Base-by-base conservation (phyloP, 2,797 vertebrate genomes). In the Cynodonichthys magdalenae region DNA sequence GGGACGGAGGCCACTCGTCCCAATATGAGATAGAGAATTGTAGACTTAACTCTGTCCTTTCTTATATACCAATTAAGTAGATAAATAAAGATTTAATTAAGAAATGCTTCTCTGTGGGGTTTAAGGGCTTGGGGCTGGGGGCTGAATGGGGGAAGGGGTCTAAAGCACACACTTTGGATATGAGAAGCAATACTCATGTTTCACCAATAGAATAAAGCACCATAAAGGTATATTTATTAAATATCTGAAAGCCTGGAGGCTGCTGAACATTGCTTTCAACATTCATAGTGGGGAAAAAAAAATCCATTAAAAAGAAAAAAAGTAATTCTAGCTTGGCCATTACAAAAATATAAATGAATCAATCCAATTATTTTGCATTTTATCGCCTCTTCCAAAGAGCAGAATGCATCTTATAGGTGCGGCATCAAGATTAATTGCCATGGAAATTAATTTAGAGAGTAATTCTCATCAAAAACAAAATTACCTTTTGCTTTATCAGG, bases 21-120 rank as follows among this genome's bases (percentile, higher is more conserved):
- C 85, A 69, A 87, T 90, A 89, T 90, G 73, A 86, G 87, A 79
- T 77, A 61, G 71, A 71, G 69, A 74, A 81, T 71, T 8, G 48
- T 52, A 71, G 83, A 76, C 86, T 80, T 83, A 81, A 77, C 79
- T 84, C 77, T 50, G 71, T 53, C 66, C 67, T 59, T 63, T 59
- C 70, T 62, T 69, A 70, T 85, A 88, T 70, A 87, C 74, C 85
- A 85, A 88, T 90, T 83, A 89, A 87, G 71, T 82, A 90, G 80
- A 88, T 85, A 89, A 88, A 91, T 88, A 90, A 85, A 83, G 82
- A 64, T 90, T 92, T 92, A 87, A 91, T 92, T 91, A 92, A 89
- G 83, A 82, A 75, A 85, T 66, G 46, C 73, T 66, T 52, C 69
- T 71, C 72, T 47, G 20, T 53, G 59, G 77, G 75, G 70, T 75